Base-by-base conservation (phyloP, 1,140 invertebrate species). In the Cecropterus lyciades region DNA sequence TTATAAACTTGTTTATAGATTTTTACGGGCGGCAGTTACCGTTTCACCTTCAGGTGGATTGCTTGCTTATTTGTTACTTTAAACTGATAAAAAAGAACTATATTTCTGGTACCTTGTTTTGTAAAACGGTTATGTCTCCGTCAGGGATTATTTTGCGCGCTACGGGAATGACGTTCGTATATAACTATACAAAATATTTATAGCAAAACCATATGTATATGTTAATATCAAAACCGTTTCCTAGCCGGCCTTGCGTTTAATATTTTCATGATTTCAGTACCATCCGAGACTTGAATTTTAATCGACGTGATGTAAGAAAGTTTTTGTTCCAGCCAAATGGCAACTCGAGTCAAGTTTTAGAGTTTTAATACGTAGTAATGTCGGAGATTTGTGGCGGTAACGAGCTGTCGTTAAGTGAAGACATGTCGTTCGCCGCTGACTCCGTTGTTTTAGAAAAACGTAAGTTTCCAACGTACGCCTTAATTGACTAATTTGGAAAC, bases 321-420 rank as follows among this genome's bases (percentile, higher is more conserved):
- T 89, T 87, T 87, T 85, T 88, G 83, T 87, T 85, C 74, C 55
- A 78, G 74, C 82, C 79, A 84, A 88, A 89, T 86, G 84, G 84
- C 73, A 78, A 77, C 72, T 72, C 70, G 77, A 83, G 73, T 83
- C 70, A 84, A 91, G 84, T 89, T 91, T 89, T 80, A 81, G 85
- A 91, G 83, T 89, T 90, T 90, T 89, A 90, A 89, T 89, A 87
- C 81, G 80, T 81, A 69, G 79, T 89, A 89, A 91, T 89, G 88
- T 81, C 45, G 67, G 74, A 87, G 87, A 89, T 89, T 84, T 91
- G 82, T 84, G 85, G 79, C 76, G 79, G 80, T 91, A 89, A 91
- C 82, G 87, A 89, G 74, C 45, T 65, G 70, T 83, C 87, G 80
- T 91, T 89, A 91, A 69, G 59, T 45, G 68, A 79, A 82, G 75